phyloP scores from a whole-genome alignment of 2,797 vertebrate species.

The Clarias platycephalus region DNA sequence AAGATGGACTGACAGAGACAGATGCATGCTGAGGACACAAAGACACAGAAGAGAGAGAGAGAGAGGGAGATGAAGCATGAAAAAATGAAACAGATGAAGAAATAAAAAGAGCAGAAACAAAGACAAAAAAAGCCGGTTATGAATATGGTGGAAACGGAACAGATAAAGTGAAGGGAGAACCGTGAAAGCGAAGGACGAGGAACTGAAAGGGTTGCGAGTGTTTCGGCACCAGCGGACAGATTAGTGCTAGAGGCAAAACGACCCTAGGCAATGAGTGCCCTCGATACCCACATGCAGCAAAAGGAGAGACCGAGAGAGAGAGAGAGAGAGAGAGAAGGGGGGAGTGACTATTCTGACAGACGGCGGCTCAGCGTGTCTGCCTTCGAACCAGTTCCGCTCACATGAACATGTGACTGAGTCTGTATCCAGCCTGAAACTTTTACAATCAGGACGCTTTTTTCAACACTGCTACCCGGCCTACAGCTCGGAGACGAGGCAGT shows the following conservation, averaged over 20 bases:
- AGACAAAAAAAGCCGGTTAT: conserved; percentile 20
- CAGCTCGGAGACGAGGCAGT: neutral
- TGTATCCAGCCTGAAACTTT: neutral
- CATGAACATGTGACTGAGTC: neutral
- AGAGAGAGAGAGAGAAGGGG: neutral
- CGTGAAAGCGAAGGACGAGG: conserved; percentile 56
- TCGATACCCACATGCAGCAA: conserved; percentile 29
- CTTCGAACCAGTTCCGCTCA: conserved; percentile 19
- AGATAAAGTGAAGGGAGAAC: conserved; percentile 36
- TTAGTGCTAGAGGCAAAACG: conserved; percentile 65
- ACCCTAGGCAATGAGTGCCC: conserved; percentile 37
- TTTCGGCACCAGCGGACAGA: conserved; percentile 76
- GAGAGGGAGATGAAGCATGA: conserved; percentile 3
- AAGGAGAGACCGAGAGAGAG: neutral
- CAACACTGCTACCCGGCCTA: neutral
- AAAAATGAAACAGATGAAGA: conserved; percentile 42
- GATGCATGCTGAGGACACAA: conserved; percentile 25
- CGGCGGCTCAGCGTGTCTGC: conserved; percentile 13
- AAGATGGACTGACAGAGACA: conserved; percentile 37
- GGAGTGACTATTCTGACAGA: neutral
- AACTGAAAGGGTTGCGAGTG: conserved; percentile 61
- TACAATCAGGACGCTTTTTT: neutral
- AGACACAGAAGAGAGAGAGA: neutral
- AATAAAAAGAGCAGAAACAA: conserved; percentile 59
- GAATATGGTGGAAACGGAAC: conserved; percentile 18